phyloP scores from a whole-genome alignment of 2,888 invertebrate genomes.

The Deilephila elpenor region DNA sequence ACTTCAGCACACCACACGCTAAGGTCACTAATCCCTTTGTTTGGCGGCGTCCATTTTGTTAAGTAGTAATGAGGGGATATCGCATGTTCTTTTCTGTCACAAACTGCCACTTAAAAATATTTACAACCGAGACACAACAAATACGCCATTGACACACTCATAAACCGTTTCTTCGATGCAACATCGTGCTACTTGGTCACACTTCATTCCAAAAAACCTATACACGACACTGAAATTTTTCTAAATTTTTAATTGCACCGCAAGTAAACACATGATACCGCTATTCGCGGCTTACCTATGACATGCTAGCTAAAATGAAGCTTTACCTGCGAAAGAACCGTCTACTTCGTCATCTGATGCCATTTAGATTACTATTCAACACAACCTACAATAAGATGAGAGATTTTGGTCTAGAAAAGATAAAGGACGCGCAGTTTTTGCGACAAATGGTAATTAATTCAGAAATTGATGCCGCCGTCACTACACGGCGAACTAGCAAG shows the following conservation, averaged over 20 bases:
- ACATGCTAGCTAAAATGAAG: conserved; percentile 81
- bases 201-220: conserved; percentile 43
- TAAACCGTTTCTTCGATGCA: conserved; percentile 46
- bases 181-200: conserved; percentile 43
- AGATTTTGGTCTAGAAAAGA: conserved; percentile 78
- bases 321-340: conserved; percentile 94
- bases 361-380: conserved; percentile 85
- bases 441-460: conserved; percentile 85
- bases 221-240: conserved; percentile 62
- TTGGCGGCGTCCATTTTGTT: conserved; percentile 92
- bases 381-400: conserved; percentile 68
- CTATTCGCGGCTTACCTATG: conserved; percentile 85
- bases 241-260: conserved; percentile 84
- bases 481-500: conserved; percentile 72
- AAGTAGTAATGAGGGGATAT: conserved; percentile 88
- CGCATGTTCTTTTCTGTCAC: conserved; percentile 87
- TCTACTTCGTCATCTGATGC: conserved; percentile 95
- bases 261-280: conserved; percentile 86
- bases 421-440: conserved; percentile 85
- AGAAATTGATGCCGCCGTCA: conserved; percentile 85
- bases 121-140: conserved; percentile 79
- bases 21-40: conserved; percentile 89
- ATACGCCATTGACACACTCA: conserved; percentile 58
- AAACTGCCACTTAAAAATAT: conserved; percentile 84
- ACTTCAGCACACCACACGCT: conserved; percentile 77